Evolutionary conservation across 1,140 invertebrate species (phyloP).

Genomic region (Drosophila suzukii): DNA sequence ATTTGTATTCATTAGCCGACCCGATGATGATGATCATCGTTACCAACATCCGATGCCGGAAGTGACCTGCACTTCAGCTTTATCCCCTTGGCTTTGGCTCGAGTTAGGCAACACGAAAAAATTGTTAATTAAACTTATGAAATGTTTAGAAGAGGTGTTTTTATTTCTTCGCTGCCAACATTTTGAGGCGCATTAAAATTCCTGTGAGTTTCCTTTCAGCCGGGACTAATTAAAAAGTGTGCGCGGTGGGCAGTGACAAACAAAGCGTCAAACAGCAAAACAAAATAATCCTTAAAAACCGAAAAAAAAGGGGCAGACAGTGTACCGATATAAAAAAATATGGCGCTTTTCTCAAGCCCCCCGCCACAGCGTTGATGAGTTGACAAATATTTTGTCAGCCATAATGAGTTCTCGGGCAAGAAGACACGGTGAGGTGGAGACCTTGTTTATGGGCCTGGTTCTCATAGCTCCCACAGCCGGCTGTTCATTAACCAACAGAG

Average conservation of each 20-base stretch:
- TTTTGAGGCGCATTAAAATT: constrained; percentile 29
- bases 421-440: constrained; percentile 40
- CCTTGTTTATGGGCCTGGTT: constrained; percentile 47
- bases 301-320: constrained; percentile 10
- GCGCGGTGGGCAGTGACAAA: constrained; percentile 35
- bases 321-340: constrained; percentile 40
- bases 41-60: constrained; percentile 64
- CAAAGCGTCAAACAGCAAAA: constrained; percentile 45
- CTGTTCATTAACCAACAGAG: constrained; percentile 50
- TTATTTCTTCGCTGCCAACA: background rate
- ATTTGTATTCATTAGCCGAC: constrained; percentile 75
- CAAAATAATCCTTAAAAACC: constrained; percentile 44
- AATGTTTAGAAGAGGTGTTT: constrained; percentile 60
- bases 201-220: constrained; percentile 37
- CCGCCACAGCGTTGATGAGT: constrained; percentile 65
- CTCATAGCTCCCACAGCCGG: constrained; percentile 29
- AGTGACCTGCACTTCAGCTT: constrained; percentile 70
- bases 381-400: constrained; percentile 81
- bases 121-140: constrained; percentile 77
- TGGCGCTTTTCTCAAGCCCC: constrained; percentile 19
- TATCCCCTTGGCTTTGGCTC: constrained; percentile 19
- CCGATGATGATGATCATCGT: constrained; percentile 28
- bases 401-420: constrained; percentile 67
- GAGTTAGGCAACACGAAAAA: constrained; percentile 41
- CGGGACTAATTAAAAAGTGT: constrained; percentile 71